Evolutionary conservation across 2,797 vertebrate genomes (phyloP).

Genomic region (Melanotaenia maccullochi): DNA sequence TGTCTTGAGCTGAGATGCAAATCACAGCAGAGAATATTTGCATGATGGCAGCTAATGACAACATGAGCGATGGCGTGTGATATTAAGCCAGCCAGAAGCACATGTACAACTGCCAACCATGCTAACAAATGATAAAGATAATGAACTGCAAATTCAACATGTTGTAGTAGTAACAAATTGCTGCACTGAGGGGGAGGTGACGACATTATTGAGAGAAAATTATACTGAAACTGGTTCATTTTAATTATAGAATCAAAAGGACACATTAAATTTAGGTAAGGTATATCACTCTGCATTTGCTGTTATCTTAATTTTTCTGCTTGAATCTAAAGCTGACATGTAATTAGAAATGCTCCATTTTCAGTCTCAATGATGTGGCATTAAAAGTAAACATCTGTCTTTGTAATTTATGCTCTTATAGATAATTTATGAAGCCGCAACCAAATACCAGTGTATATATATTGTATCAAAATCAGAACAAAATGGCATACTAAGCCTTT

Average conservation of each 20-base stretch:
- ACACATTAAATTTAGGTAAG: background rate
- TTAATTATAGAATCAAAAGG: background rate
- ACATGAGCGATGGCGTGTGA: constrained; percentile 61
- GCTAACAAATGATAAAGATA: constrained; percentile 52
- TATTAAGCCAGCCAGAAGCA: constrained; percentile 62
- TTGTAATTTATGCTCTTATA: no score
- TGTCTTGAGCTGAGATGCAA: constrained; percentile 58
- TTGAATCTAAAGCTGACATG: background rate
- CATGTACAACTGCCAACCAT: constrained; percentile 29
- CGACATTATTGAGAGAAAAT: background rate
- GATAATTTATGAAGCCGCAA: background rate
- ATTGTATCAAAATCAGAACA: constrained; percentile 62
- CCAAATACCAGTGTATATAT: constrained; percentile 22
- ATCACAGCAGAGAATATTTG: constrained; percentile 66
- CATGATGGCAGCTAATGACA: constrained; percentile 56
- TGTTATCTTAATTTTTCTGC: background rate
- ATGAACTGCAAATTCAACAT: constrained; percentile 28
- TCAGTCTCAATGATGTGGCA: background rate
- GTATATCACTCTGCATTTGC: background rate
- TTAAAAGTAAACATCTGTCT: background rate
- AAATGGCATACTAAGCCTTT: constrained; percentile 29
- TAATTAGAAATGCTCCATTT: background rate
- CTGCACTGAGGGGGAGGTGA: background rate
- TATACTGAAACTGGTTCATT: no score
- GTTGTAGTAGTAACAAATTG: background rate